Conservation (phyloP, 2,797 vertebrate species). For the Alca torda region DNA sequence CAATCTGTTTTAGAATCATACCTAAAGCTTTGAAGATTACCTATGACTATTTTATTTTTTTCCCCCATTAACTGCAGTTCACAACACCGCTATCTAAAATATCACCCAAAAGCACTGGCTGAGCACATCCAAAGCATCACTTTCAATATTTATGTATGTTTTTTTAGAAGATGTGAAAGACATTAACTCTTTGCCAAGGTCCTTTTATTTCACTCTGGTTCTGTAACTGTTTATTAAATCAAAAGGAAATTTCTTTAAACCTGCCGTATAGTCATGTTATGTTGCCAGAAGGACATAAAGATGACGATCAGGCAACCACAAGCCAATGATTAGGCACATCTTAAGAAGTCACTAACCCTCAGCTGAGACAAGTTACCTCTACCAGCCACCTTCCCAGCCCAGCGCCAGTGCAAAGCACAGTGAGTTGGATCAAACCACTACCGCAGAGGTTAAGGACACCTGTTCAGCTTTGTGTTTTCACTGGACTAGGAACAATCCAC, state of each 20-base stretch:
- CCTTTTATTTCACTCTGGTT: not conserved
- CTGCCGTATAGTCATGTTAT: not conserved
- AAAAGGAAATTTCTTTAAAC: not conserved
- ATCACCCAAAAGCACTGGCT: not conserved
- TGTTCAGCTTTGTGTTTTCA: not conserved
- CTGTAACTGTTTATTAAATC: not conserved
- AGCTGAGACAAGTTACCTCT: not conserved
- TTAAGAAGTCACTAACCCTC: not conserved
- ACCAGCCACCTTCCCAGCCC: not conserved
- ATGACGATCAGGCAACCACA: not conserved
- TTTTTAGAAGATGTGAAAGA: not conserved
- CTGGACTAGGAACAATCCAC: not conserved
- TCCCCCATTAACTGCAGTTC: not conserved
- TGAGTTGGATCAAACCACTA: not conserved
- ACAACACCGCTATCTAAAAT: not conserved
- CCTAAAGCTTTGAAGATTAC: not conserved
- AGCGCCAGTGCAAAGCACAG: not conserved
- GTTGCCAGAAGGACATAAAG: not conserved
- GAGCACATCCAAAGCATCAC: not conserved
- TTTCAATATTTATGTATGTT: not conserved
- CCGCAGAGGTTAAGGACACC: not conserved
- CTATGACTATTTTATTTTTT: not conserved
- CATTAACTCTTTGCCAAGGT: not conserved
- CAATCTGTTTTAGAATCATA: not conserved
- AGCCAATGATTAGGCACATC: not conserved